phyloP scores from a whole-genome alignment of 2,113 vertebrate genomes.

The Atractosteus spatula region DNA sequence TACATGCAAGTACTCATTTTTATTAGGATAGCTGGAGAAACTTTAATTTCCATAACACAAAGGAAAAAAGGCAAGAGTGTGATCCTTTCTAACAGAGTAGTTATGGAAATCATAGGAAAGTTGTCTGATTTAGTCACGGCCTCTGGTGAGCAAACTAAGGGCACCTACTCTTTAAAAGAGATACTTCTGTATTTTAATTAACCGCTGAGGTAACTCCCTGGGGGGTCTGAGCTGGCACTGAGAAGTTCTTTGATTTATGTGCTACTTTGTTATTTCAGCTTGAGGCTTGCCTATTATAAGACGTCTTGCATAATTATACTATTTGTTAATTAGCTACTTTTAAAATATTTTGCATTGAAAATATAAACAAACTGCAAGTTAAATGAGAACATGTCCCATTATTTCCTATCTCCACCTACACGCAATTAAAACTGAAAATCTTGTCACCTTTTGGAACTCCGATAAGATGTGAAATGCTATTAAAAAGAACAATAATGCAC shows the following conservation, averaged over 20 bases:
- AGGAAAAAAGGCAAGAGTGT: too few relatives aligned
- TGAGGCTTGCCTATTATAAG: constrained; percentile 61
- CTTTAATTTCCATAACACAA: too few relatives aligned
- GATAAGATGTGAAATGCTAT: constrained; percentile 32
- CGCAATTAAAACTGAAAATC: constrained; percentile 40
- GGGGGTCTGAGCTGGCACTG: constrained; percentile 63
- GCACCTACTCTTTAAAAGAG: constrained; percentile 74
- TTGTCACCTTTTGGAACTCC: constrained; percentile 21
- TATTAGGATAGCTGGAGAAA: too few relatives aligned
- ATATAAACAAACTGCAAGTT: constrained; percentile 34
- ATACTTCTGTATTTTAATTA: constrained; percentile 80
- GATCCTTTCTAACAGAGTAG: too few relatives aligned
- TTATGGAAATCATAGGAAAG: too few relatives aligned
- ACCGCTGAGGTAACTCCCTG: constrained; percentile 68
- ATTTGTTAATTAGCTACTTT: constrained; percentile 68
- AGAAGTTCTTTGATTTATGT: constrained; percentile 73
- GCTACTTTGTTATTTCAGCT: constrained; percentile 67
- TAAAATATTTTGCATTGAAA: constrained; percentile 40
- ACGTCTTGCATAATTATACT: constrained; percentile 50
- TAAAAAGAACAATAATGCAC: constrained; percentile 29
- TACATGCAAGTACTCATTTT: too few relatives aligned
- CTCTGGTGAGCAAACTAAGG: too few relatives aligned
- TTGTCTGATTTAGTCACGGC: too few relatives aligned
- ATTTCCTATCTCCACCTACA: constrained; percentile 37
- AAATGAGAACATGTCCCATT: constrained; percentile 35